phyloP scores from a whole-genome alignment of 2,113 vertebrate species.

The Nothoprocta pentlandii region DNA sequence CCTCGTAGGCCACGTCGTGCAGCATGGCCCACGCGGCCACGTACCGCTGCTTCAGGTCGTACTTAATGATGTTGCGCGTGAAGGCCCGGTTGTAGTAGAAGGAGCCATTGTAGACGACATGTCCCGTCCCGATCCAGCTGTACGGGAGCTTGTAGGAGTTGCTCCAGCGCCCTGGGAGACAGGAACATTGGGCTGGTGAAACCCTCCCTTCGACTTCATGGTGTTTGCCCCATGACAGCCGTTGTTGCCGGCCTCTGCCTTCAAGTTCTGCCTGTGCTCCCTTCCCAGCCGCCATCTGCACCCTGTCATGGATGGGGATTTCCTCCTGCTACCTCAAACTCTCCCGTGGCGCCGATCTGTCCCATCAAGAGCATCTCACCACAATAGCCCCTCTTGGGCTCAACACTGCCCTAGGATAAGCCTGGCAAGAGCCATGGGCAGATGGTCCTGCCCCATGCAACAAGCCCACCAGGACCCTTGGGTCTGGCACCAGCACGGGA shows the following conservation, averaged over 20 bases:
- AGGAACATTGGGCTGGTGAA: neutral
- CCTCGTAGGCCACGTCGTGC: slow-evolving; percentile 89
- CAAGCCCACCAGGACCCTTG: neutral
- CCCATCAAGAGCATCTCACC: neutral
- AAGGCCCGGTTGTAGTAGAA: slow-evolving; percentile 97
- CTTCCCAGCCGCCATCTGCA: fast-evolving
- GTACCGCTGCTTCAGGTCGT: slow-evolving; percentile 86
- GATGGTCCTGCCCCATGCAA: neutral
- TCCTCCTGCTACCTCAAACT: neutral
- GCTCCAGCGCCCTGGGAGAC: slow-evolving; percentile 88
- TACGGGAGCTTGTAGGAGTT: slow-evolving; percentile 98
- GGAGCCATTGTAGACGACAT: slow-evolving; percentile 91
- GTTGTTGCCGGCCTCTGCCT: neutral
- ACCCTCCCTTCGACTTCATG: neutral
- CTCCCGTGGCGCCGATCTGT: neutral
- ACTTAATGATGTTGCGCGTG: slow-evolving; percentile 97
- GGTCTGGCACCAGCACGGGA: fast-evolving
- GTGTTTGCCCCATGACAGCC: fast-evolving
- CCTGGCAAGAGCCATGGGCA: neutral
- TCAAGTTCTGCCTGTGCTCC: neutral
- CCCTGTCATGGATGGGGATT: fast-evolving
- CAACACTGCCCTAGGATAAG: neutral
- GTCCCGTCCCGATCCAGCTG: slow-evolving; percentile 96
- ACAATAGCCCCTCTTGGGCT: neutral
- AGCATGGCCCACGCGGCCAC: slow-evolving; percentile 96